Conservation (phyloP, 2,888 invertebrate genomes). For the Limnephilus auricula region DNA sequence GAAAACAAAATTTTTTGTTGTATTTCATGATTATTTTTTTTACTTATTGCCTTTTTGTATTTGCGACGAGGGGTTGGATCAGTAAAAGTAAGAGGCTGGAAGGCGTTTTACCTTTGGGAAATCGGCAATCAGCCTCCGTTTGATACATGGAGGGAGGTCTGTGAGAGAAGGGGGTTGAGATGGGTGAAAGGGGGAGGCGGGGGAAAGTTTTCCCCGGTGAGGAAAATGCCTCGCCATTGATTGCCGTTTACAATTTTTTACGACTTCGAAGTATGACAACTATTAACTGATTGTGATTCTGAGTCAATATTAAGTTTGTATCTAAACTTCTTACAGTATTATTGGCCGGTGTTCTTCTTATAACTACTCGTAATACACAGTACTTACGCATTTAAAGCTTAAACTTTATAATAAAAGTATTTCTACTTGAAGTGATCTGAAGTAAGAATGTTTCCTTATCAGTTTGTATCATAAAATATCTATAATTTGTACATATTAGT, state of each 20-base stretch:
- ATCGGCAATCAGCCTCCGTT: constrained; percentile 61
- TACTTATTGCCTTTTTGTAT: not conserved
- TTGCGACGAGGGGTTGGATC: not conserved
- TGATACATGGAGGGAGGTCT: constrained; percentile 59
- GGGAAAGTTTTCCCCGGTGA: constrained; percentile 47
- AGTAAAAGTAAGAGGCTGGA: constrained; percentile 51
- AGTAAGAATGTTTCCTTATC: no score
- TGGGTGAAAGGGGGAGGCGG: not conserved
- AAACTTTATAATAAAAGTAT: no score
- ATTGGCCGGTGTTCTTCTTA: not conserved
- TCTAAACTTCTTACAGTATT: not conserved
- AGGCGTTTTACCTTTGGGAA: constrained; percentile 61
- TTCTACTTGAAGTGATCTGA: no score
- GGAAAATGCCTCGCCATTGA: constrained; percentile 55
- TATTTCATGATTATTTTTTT: not conserved
- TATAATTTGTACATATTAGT: no score
- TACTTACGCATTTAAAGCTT: not conserved
- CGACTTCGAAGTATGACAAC: constrained; percentile 23
- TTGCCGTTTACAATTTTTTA: constrained; percentile 60
- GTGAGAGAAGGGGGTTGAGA: not conserved
- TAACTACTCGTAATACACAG: not conserved
- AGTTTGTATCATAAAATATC: no score
- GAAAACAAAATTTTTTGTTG: not conserved
- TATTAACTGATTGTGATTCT: constrained; percentile 3
- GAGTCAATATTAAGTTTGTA: not conserved